Evolutionary conservation across 2,113 vertebrate genomes (phyloP), one percentile per base, ranked within the genome.

Genomic region (Ivindomyrus marchei): DNA sequence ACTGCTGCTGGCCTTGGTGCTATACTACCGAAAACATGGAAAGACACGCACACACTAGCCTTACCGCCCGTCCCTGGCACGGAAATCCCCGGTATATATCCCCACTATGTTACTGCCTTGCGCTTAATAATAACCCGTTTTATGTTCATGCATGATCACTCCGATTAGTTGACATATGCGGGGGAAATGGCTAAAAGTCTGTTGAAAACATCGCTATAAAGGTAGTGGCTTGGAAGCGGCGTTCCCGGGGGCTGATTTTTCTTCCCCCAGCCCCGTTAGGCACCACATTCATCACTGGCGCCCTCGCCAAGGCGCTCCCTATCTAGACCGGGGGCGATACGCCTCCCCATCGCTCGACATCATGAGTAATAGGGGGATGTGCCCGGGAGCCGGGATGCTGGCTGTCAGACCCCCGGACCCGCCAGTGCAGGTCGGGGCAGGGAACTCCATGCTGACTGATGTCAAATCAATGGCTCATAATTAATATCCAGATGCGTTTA

Each of bases 201-300:
- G 42, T 7, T 11, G 42, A 42, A 45, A 85, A 85, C 19, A n/a
- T 47, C 39, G 45, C 45, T 13, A 24, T 47, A 85, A n/a, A 6
- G 17, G 13, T 47, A 17, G 31, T 90, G 89, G 89, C 62, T 80
- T 10, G 66, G 83, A 70, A 53, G 27, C 47, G 9, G 45, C 31
- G 88, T 88, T 89, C 92, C 90, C 91, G 24, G 42, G 88, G 90
- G 91, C 85, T 91, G 85, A 91, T 93, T 91, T 92, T 91, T 93
- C 91, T 92, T 91, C 52, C 62, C 91, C 86, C 39, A 85, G 88
- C 77, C 89, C 87, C 70, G 84, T 2, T 70, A 85, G 58, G 87
- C 88, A 70, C 49, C 88, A 70, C 88, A 92, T 92, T 89, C 88
- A 92, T 92, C 90, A 92, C 36, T 52, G 52, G 27, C 17, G n/a